Percentiles rank a stretch among this genome's conserved stretches.
Evolutionary conservation across 2,888 invertebrate genomes (phyloP).

Genomic region (Empis livida): DNA sequence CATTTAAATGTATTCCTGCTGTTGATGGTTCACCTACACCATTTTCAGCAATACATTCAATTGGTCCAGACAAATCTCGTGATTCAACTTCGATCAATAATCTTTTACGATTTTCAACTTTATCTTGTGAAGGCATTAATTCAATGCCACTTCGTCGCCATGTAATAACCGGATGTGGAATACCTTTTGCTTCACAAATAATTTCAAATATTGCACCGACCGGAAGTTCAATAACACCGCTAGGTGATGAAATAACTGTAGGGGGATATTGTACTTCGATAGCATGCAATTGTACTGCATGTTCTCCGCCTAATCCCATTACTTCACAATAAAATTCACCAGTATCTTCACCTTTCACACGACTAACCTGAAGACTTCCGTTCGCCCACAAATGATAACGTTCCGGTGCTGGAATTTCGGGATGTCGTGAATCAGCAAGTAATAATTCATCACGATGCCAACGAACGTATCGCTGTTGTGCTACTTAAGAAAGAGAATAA

Average conservation of each 20-base stretch:
- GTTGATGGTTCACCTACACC: constrained; percentile 60
- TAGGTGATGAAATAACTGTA: constrained; percentile 51
- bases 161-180: constrained; percentile 56
- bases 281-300: constrained; percentile 50
- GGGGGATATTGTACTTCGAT: constrained; percentile 70
- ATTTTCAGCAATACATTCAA: constrained; percentile 60
- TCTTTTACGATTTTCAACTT: constrained; percentile 26
- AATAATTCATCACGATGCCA: constrained; percentile 56
- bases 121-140: constrained; percentile 7
- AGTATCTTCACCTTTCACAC: constrained; percentile 38
- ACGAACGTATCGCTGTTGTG: constrained; percentile 46
- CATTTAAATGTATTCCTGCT: constrained; percentile 52
- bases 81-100: constrained; percentile 36
- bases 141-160: constrained; percentile 42
- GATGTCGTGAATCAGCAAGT: constrained; percentile 48
- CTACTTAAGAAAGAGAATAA: constrained; percentile 29
- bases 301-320: constrained; percentile 21
- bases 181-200: constrained; percentile 56
- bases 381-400: constrained; percentile 53
- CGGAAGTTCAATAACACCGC: constrained; percentile 56
- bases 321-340: constrained; percentile 45
- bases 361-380: constrained; percentile 51
- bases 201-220: constrained; percentile 64
- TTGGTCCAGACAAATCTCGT: constrained; percentile 53
- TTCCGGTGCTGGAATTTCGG: constrained; percentile 39